Evolutionary conservation across 2,888 invertebrate genomes (phyloP).

Genomic region (Lasiommata megera): DNA sequence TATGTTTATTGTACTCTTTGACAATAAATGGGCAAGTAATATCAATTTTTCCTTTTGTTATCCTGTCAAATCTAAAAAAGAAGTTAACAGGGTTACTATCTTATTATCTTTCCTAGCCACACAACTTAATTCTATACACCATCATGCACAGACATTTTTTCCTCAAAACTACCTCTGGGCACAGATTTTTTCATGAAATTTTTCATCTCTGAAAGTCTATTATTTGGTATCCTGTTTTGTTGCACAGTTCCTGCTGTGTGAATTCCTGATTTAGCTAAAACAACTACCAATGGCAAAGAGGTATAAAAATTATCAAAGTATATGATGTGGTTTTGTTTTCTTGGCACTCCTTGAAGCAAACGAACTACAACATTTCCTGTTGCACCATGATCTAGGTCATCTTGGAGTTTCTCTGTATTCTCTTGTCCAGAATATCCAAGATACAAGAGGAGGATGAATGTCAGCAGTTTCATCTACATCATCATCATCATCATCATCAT

Average conservation of each 20-base stretch:
- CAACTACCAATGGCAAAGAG: slow-evolving; percentile 38
- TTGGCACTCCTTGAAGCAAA: slow-evolving; percentile 40
- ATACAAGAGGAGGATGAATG: too few relatives aligned
- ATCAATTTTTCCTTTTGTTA: too few relatives aligned
- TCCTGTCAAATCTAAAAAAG: slow-evolving; percentile 43
- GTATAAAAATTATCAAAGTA: slow-evolving; percentile 46
- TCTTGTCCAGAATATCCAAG: slow-evolving; percentile 48
- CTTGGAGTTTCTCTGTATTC: slow-evolving; percentile 38
- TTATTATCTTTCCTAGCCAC: slow-evolving; percentile 49
- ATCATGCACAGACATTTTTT: slow-evolving; percentile 43
- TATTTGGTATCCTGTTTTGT: slow-evolving; percentile 44
- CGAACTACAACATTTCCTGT: slow-evolving; percentile 35
- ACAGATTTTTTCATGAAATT: slow-evolving; percentile 45
- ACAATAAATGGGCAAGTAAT: too few relatives aligned
- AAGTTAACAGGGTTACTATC: slow-evolving; percentile 42
- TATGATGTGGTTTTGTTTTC: slow-evolving; percentile 37
- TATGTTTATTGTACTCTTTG: too few relatives aligned
- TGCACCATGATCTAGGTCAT: slow-evolving; percentile 34
- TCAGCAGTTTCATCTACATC: too few relatives aligned
- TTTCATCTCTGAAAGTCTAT: slow-evolving; percentile 44
- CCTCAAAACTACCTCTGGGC: slow-evolving; percentile 47
- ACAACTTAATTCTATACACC: slow-evolving; percentile 43
- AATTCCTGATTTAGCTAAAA: too few relatives aligned
- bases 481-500: too few relatives aligned
- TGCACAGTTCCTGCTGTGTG: slow-evolving; percentile 43